Conservation (phyloP, 2,113 vertebrate genomes). For the Lethenteron reissneri region DNA sequence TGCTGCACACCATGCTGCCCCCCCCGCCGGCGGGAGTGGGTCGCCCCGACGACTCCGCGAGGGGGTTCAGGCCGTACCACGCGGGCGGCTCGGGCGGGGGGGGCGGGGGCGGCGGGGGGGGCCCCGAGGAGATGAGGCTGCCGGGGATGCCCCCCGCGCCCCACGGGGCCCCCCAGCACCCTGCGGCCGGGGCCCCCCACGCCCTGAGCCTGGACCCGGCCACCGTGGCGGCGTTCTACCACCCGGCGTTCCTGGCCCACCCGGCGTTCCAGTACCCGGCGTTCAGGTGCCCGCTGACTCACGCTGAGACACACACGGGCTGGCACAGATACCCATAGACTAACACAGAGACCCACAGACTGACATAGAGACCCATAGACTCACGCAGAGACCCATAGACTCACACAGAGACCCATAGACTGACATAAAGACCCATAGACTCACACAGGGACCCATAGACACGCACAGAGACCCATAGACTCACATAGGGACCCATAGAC, state of each 20-base stretch:
- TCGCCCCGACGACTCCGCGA: constrained; percentile 63
- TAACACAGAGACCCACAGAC: too few species aligned
- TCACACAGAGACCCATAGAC: too few species aligned
- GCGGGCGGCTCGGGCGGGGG: constrained; percentile 16
- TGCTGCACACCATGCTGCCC: constrained; percentile 55
- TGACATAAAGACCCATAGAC: too few species aligned
- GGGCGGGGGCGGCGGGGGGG: too few species aligned
- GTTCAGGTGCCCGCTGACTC: constrained; percentile 41
- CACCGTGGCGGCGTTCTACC: constrained; percentile 69
- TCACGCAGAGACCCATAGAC: too few species aligned
- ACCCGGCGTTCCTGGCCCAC: constrained; percentile 67
- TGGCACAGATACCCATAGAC: too few species aligned
- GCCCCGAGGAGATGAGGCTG: constrained; percentile 58
- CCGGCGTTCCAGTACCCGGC: constrained; percentile 66
- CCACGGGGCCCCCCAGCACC: neutral
- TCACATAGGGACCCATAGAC: too few species aligned
- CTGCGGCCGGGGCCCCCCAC: neutral
- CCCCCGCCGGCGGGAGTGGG: constrained; percentile 31
- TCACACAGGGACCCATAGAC: too few species aligned
- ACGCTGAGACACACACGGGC: neutral
- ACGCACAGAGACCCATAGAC: too few species aligned
- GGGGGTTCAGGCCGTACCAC: constrained; percentile 85
- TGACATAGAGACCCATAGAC: too few species aligned
- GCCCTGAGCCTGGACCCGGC: constrained; percentile 50
- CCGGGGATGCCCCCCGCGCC: constrained; percentile 33